Evolutionary conservation across 2,888 invertebrate species (phyloP).

Genomic region (Cosmia trapezina): DNA sequence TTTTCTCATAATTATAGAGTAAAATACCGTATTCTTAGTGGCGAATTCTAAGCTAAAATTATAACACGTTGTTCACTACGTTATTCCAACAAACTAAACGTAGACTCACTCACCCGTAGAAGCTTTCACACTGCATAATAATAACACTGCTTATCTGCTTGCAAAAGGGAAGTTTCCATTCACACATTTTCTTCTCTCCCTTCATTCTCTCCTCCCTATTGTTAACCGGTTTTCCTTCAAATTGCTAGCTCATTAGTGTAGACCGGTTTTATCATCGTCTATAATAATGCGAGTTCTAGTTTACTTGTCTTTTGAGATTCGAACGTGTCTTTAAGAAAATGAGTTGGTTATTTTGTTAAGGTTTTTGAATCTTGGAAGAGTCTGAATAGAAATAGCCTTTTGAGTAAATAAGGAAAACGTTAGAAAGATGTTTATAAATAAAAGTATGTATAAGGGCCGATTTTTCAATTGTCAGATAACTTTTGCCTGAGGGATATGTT

Average conservation of each 20-base stretch:
- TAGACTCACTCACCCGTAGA: constrained; percentile 24
- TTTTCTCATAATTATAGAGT: too few species aligned
- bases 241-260: constrained; percentile 46
- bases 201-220: constrained; percentile 14
- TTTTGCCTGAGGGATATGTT: too few species aligned
- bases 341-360: too few species aligned
- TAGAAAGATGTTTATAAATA: not conserved
- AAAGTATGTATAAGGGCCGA: not conserved
- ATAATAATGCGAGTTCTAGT: constrained; percentile 24
- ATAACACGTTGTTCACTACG: not conserved
- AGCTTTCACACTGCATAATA: constrained; percentile 31
- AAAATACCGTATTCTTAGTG: too few species aligned
- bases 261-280: constrained; percentile 25
- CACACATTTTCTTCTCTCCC: constrained; percentile 27
- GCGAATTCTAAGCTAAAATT: not conserved
- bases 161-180: constrained; percentile 27
- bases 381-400: not conserved
- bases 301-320: constrained; percentile 17
- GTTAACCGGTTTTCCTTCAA: constrained; percentile 33
- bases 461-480: too few species aligned
- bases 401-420: not conserved
- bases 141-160: constrained; percentile 29
- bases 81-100: constrained; percentile 14
- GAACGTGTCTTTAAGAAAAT: not conserved
- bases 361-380: not conserved